Conservation (phyloP, 2,888 invertebrate genomes). For the Gordius sp. region DNA sequence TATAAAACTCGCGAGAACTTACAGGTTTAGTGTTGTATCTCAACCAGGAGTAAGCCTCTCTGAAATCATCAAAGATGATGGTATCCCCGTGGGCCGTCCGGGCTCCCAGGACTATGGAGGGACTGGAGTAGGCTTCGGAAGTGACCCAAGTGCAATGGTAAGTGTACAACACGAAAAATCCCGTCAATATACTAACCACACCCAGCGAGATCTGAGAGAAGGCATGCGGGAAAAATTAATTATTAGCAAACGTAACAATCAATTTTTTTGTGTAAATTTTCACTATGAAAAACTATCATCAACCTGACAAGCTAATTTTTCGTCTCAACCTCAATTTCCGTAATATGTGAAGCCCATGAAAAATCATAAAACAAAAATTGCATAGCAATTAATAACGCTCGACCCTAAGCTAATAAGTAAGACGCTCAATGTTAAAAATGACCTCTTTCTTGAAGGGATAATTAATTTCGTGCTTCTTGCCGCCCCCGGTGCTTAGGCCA, state of each 20-base stretch:
- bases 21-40: slow-evolving; percentile 73
- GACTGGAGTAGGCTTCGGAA: slow-evolving; percentile 88
- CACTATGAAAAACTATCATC: too few relatives aligned
- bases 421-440: too few relatives aligned
- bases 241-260: too few relatives aligned
- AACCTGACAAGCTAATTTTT: too few relatives aligned
- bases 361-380: too few relatives aligned
- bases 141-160: slow-evolving; percentile 99
- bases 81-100: slow-evolving; percentile 50
- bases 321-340: too few relatives aligned
- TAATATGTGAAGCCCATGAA: too few relatives aligned
- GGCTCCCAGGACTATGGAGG: slow-evolving; percentile 50
- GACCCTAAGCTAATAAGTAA: too few relatives aligned
- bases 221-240: too few relatives aligned
- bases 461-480: slow-evolving; percentile 32
- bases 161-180: slow-evolving; percentile 38
- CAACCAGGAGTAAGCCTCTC: slow-evolving; percentile 91
- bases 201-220: slow-evolving; percentile 44
- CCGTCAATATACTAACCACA: slow-evolving; percentile 42
- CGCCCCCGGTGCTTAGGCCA: not conserved
- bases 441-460: slow-evolving; percentile 54
- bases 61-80: slow-evolving; percentile 93
- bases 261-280: too few relatives aligned
- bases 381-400: too few relatives aligned
- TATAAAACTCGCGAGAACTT: slow-evolving; percentile 18